phyloP scores from a whole-genome alignment of 2,888 invertebrate genomes.

The Podotricha telesiphe region DNA sequence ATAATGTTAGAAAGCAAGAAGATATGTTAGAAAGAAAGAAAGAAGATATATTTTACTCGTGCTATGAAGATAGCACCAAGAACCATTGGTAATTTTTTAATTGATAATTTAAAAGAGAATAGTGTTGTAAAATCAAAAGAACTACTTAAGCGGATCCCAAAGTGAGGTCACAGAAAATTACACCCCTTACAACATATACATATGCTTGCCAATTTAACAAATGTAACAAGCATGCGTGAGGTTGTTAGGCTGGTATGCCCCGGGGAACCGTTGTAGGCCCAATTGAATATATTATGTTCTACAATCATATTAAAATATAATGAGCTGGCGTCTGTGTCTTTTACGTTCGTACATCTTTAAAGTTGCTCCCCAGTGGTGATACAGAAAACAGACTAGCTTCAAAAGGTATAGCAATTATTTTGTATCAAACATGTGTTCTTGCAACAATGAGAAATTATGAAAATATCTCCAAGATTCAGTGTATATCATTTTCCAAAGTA shows the following conservation, averaged over 20 bases:
- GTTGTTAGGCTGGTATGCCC: conserved; percentile 27
- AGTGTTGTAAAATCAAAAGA: too few species aligned
- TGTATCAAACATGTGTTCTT: background rate
- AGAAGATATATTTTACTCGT: too few species aligned
- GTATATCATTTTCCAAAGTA: conserved; percentile 10
- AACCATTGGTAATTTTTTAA: too few species aligned
- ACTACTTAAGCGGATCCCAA: too few species aligned
- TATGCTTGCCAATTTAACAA: conserved; percentile 12
- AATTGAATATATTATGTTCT: conserved; percentile 37
- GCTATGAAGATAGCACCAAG: too few species aligned
- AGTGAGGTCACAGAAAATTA: too few species aligned
- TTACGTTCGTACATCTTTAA: conserved; percentile 31
- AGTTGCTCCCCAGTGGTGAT: conserved; percentile 24
- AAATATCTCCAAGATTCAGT: background rate
- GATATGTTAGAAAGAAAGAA: too few species aligned
- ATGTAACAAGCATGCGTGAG: conserved; percentile 14
- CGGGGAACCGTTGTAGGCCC: conserved; percentile 29
- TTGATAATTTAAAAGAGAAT: too few species aligned
- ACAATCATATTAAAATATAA: conserved; percentile 36
- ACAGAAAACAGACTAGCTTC: conserved; percentile 19
- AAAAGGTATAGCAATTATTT: conserved; percentile 25
- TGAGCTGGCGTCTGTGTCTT: conserved; percentile 28
- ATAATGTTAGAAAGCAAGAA: too few species aligned
- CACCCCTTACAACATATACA: too few species aligned
- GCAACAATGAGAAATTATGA: conserved; percentile 11